phyloP scores from a whole-genome alignment of 2,113 vertebrate species.

The Oryzias javanicus region DNA sequence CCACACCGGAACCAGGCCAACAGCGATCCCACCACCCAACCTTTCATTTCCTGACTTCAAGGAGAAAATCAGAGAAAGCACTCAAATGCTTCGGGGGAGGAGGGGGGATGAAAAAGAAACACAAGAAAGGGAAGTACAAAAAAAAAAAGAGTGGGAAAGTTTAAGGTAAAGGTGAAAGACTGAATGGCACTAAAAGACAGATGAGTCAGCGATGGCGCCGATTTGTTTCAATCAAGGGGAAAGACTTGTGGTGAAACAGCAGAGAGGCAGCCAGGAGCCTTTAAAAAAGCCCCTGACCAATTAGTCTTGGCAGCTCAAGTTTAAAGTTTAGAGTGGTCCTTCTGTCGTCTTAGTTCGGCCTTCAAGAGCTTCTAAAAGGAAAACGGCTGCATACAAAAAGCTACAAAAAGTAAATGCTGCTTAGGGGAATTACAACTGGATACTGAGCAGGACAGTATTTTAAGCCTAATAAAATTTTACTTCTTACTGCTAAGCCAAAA shows the following conservation, averaged over 20 bases:
- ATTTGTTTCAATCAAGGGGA: conserved; percentile 35
- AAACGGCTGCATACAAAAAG: background rate
- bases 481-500: no score
- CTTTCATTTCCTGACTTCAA: conserved; percentile 54
- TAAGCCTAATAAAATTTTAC: no score
- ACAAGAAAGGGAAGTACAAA: conserved; percentile 41
- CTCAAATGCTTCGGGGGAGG: conserved; percentile 44
- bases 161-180: conserved; percentile 32
- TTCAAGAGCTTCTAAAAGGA: conserved; percentile 10
- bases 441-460: no score
- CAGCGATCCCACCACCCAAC: conserved; percentile 43
- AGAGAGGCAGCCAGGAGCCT: conserved; percentile 23
- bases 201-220: conserved; percentile 25
- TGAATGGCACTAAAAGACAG: conserved; percentile 50
- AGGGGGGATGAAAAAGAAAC: conserved; percentile 21
- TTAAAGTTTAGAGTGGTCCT: conserved; percentile 32
- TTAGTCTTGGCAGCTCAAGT: conserved; percentile 35
- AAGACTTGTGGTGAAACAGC: conserved; percentile 17
- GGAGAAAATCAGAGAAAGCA: conserved; percentile 49
- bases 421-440: no score
- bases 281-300: conserved; percentile 34
- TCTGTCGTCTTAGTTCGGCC: conserved; percentile 8
- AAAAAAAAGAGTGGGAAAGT: conserved; percentile 6
- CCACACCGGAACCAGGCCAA: conserved; percentile 23
- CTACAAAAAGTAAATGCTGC: no score